phyloP scores from a whole-genome alignment of 2,888 invertebrate genomes.

The Drosophila nr. fundita region DNA sequence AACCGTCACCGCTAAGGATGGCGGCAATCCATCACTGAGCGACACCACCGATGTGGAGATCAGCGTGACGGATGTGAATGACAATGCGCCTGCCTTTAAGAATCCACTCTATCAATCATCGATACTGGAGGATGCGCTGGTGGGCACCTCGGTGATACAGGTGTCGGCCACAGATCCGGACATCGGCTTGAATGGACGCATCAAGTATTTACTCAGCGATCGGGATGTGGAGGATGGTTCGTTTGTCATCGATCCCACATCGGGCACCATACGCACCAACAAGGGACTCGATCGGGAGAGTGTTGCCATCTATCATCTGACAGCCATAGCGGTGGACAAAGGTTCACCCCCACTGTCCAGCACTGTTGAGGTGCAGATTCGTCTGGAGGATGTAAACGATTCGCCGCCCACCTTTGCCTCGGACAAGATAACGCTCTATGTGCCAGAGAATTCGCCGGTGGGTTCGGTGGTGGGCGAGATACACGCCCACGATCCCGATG shows the following conservation, averaged over 20 bases:
- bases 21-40: conserved; percentile 94
- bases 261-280: conserved; percentile 95
- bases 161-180: conserved; percentile 94
- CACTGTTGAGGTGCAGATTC: conserved; percentile 90
- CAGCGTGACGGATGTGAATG: conserved; percentile 97
- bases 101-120: conserved; percentile 92
- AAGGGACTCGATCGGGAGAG: conserved; percentile 96
- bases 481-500: conserved; percentile 95
- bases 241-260: conserved; percentile 96
- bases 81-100: conserved; percentile 95
- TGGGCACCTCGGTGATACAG: conserved; percentile 91
- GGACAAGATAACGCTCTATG: conserved; percentile 94
- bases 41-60: conserved; percentile 98
- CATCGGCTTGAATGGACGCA: conserved; percentile 93
- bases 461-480: conserved; percentile 97
- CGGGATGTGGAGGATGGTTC: conserved; percentile 93
- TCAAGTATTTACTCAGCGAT: conserved; percentile 91
- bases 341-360: conserved; percentile 92
- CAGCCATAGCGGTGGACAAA: conserved; percentile 95
- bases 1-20: conserved; percentile 96
- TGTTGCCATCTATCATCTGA: conserved; percentile 92
- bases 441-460: conserved; percentile 98
- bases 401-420: conserved; percentile 95
- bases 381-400: conserved; percentile 95
- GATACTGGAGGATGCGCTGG: conserved; percentile 94